Base-by-base conservation (phyloP, 92 coral and sea anemone genomes). In the Parazoanthus swiftii region DNA sequence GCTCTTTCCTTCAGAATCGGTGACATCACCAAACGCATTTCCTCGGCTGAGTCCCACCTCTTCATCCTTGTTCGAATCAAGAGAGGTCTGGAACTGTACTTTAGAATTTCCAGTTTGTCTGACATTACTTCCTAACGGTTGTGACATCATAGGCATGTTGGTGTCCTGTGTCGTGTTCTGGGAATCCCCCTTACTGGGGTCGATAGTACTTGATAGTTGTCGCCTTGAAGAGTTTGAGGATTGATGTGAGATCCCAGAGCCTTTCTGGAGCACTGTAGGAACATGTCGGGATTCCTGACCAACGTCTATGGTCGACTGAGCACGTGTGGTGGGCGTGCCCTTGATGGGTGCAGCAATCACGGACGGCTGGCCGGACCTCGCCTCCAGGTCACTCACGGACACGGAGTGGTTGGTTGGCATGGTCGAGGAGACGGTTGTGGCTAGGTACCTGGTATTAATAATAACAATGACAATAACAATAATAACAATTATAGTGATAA, bases 321-420 rank as follows among this genome's bases (percentile, higher is more conserved):
- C 26, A 15, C 63, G 79, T 46, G 79, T 46, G 25, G 46, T 26
- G 38, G 94, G 81, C 21, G 92, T 86, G 54, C 88, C 88, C 51
- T 89, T 89, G 68, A 92, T 92, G 3, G 94, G 94, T 35, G 94
- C 94, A 23, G 94, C 90, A 50, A 92, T 92, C 43, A 92, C 92
- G 1, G 94, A 92, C 36, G 94, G 94, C 38, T 91, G 90, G 13
- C 94, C 94, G 0, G 92, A 92, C 85, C 85, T 86, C 25, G 94
- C 94, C 79, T 89, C 85, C 54, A 92, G 68, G 77, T 92, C 94
- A 25, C 94, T 85, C 14, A 91, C 91, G 8, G 82, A 85, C 46
- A 91, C 93, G 8, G 93, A 88, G 66, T 89, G 76, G 85, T 91
- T 89, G 42, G 89, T 88, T 1, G 90, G 89, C 80, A 85, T 75